These are phyloP conservation scores for Pomacea maculata DNA, from an alignment of 1,140 invertebrate species.

Conservation along the genomic window DNA sequence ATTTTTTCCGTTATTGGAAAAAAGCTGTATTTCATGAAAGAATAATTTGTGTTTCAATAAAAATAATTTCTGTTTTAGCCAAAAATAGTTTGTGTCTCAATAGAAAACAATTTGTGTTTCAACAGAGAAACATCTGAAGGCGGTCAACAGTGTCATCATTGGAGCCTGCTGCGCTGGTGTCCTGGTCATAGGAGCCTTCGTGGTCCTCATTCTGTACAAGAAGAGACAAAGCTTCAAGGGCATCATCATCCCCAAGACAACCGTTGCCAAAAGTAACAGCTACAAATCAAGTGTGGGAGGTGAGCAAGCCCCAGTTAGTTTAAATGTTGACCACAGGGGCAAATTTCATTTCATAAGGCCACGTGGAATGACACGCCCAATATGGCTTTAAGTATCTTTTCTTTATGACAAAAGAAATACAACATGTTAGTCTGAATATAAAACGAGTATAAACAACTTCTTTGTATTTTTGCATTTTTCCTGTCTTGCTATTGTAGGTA, in stretches of 20 bases:
- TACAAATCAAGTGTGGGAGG: slow-evolving; percentile 63
- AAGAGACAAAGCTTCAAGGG: slow-evolving; percentile 58
- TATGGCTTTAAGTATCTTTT: too few relatives aligned
- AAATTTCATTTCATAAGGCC: too few relatives aligned
- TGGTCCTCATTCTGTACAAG: slow-evolving; percentile 56
- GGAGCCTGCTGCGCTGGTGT: slow-evolving; percentile 40
- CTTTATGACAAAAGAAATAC: too few relatives aligned
- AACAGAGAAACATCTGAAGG: slow-evolving; percentile 37
- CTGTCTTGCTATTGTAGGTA: not conserved
- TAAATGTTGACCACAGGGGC: too few relatives aligned
- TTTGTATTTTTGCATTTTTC: not conserved
- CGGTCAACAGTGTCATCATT: slow-evolving; percentile 45
- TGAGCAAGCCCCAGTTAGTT: slow-evolving; percentile 15
- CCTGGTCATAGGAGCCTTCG: slow-evolving; percentile 41
- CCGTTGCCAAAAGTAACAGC: slow-evolving; percentile 61
- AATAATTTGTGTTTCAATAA: not conserved
- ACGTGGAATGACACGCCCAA: too few relatives aligned
- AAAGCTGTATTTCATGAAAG: too few relatives aligned
- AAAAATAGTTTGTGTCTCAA: not conserved
- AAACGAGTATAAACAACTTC: not conserved
- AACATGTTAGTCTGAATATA: too few relatives aligned
- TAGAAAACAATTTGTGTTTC: not conserved
- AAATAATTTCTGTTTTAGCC: too few relatives aligned
- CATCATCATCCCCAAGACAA: slow-evolving; percentile 59
- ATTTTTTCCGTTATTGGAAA: not conserved